Base-by-base conservation (phyloP, 1,140 invertebrate genomes). In the Diorhabda elongata region DNA sequence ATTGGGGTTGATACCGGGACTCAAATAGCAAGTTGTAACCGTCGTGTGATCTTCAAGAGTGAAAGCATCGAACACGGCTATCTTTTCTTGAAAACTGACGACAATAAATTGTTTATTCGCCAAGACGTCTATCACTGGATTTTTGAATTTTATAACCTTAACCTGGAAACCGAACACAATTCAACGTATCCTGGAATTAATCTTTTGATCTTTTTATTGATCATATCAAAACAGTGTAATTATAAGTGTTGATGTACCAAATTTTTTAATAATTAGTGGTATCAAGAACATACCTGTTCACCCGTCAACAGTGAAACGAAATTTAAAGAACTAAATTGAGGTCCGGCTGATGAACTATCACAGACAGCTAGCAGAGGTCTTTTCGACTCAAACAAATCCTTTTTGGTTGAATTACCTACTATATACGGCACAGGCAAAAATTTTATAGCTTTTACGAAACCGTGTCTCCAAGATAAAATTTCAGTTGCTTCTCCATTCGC, bases 121-220 rank as follows among this genome's bases (percentile, higher is more conserved):
- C 70, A 93, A 79, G 56, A 98, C 90, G 81, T 97, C 94, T 74
- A 91, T 85, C 42, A 98, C 90, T 5, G 91, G 89, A 81, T 91
- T 93, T 80, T 96, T 96, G 83, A 98, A 98, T 81, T 96, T 95
- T 69, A 97, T 92, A 76, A 88, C 92, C 80, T 95, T 94, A 2
- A 91, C 86, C 85, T 90, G 47, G 7, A 72, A 67, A 74, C 66
- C 26, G 26, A 26, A 26, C 26, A 26, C 26, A 26, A 1, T 26
- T 26, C 26, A 26, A 26, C 26, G 26, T 26, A 26, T 26, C 26
- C 26, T 26, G 26, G 26, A 26, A 26, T 26, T 26, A 26, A 26
- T 26, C 26, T 26, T 26, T 26, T 26, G 26, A 26, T 0, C 26
- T 26, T 26, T 26, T 26, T 26, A 26, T 26, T 26, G 26, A 26